Conservation (phyloP, 1,140 invertebrate species). For the Chrysoperla carnea region DNA sequence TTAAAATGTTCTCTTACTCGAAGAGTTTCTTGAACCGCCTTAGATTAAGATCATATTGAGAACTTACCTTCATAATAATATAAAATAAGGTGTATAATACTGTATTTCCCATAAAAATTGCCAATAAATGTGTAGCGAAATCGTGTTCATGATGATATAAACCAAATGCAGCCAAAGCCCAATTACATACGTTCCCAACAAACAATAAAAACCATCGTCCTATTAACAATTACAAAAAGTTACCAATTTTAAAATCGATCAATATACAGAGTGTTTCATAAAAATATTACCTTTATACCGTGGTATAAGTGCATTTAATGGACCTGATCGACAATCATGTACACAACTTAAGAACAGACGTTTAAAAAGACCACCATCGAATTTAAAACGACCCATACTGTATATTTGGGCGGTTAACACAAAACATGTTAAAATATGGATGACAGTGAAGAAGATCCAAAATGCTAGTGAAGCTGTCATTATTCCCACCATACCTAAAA, state of each 20-base stretch:
- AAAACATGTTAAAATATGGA: conserved; percentile 53
- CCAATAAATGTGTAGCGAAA: conserved; percentile 68
- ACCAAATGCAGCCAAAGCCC: conserved; percentile 52
- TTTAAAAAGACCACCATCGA: conserved; percentile 31
- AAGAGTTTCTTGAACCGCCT: too few species aligned
- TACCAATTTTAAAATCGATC: background rate
- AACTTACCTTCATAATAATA: conserved; percentile 68
- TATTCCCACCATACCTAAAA: conserved; percentile 68
- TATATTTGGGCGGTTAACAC: conserved; percentile 66
- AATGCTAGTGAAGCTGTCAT: conserved; percentile 50
- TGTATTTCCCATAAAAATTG: conserved; percentile 68
- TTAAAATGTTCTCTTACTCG: too few species aligned
- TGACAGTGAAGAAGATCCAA: conserved; percentile 57
- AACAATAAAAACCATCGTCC: conserved; percentile 34
- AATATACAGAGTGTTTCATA: too few species aligned
- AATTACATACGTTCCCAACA: conserved; percentile 57
- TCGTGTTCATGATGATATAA: conserved; percentile 43
- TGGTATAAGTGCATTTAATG: conserved; percentile 27
- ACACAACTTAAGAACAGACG: conserved; percentile 24
- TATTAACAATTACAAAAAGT: conserved; percentile 1
- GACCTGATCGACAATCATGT: conserved; percentile 22
- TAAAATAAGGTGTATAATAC: conserved; percentile 70
- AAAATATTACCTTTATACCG: conserved; percentile 25
- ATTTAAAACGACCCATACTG: conserved; percentile 63
- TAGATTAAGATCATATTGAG: too few species aligned